Conservation (phyloP, 2,888 invertebrate genomes). For the Peribatodes rhomboidaria region DNA sequence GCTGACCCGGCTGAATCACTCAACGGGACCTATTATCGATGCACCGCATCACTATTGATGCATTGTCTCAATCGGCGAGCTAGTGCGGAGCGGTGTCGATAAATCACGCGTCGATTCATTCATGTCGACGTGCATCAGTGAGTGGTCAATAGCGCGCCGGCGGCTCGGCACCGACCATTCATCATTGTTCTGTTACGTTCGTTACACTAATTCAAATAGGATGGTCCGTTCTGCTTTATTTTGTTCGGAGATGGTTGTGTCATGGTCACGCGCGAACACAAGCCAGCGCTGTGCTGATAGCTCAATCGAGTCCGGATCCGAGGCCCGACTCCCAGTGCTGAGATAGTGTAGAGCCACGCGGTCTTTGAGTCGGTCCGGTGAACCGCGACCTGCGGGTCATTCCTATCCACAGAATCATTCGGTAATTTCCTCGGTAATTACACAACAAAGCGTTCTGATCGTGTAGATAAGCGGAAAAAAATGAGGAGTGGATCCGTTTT, state of each 20-base stretch:
- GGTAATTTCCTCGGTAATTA: slow-evolving; percentile 63
- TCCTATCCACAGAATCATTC: slow-evolving; percentile 45
- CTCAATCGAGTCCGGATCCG: slow-evolving; percentile 57
- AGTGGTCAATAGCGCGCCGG: slow-evolving; percentile 45
- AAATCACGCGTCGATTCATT: slow-evolving; percentile 58
- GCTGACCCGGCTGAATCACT: slow-evolving; percentile 62
- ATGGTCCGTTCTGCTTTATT: slow-evolving; percentile 31
- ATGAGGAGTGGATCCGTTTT: slow-evolving; percentile 53
- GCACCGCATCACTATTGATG: slow-evolving; percentile 70
- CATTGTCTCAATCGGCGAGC: slow-evolving; percentile 65
- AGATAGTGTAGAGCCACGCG: slow-evolving; percentile 33
- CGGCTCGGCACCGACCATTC: slow-evolving; percentile 47
- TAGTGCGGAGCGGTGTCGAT: slow-evolving; percentile 47
- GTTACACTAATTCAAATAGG: slow-evolving; percentile 43
- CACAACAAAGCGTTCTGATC: slow-evolving; percentile 65
- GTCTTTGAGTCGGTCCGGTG: slow-evolving; percentile 56
- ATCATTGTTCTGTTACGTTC: slow-evolving; percentile 51
- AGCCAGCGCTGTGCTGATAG: slow-evolving; percentile 45
- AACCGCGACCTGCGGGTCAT: slow-evolving; percentile 61
- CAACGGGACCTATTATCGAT: slow-evolving; percentile 71
- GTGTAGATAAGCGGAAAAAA: slow-evolving; percentile 66
- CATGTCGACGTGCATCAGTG: slow-evolving; percentile 52
- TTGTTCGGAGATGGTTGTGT: slow-evolving; percentile 37
- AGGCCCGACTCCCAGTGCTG: slow-evolving; percentile 17
- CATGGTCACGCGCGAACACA: slow-evolving; percentile 43